A percentile compares a stretch with the other conserved stretches of the same genome.
phyloP scores from a whole-genome alignment of 2,888 invertebrate species.

The Sarcophaga variegata region DNA sequence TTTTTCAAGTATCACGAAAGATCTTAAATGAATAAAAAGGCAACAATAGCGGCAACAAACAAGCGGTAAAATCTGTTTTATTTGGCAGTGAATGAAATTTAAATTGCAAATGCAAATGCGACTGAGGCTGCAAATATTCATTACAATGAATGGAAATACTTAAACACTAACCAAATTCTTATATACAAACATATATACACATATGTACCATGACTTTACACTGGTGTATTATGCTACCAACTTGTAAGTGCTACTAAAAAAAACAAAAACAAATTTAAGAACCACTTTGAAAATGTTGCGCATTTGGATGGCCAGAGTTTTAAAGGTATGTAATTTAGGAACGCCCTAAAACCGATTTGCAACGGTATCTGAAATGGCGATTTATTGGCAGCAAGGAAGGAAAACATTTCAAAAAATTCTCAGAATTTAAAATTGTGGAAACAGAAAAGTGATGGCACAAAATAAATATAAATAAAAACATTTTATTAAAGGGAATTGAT shows the following conservation, averaged over 20 bases:
- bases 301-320: background rate
- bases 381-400: too few species aligned
- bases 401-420: background rate
- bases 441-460: too few species aligned
- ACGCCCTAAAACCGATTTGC: background rate
- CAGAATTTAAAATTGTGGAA: too few species aligned
- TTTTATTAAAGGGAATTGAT: too few species aligned
- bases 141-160: conserved; percentile 24
- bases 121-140: background rate
- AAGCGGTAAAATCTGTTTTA: conserved; percentile 36
- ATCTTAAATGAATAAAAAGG: too few species aligned
- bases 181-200: background rate
- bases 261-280: conserved; percentile 1
- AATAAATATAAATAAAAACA: too few species aligned
- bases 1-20: too few species aligned
- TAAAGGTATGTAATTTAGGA: background rate
- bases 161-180: too few species aligned
- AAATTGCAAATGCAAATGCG: conserved; percentile 32
- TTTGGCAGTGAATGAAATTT: conserved; percentile 4
- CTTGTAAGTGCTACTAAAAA: conserved; percentile 17
- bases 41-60: too few species aligned
- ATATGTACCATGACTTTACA: background rate
- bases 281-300: conserved; percentile 39
- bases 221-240: background rate
- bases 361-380: background rate